Conservation (phyloP, 2,113 vertebrate genomes). For the Gallinago undulata region DNA sequence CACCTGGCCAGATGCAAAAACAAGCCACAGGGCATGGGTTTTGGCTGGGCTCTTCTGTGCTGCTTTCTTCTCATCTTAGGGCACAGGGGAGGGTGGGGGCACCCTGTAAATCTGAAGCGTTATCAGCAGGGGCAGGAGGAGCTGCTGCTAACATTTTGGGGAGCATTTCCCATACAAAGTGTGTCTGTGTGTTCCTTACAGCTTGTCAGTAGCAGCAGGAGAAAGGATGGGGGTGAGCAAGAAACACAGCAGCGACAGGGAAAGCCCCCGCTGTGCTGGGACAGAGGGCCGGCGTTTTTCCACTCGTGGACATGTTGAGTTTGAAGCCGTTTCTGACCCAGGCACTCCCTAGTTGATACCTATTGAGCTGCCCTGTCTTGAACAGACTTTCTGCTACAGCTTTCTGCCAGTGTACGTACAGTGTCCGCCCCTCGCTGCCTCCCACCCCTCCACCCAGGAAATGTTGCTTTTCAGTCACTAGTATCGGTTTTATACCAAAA, state of each 20-base stretch:
- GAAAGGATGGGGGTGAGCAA: background rate
- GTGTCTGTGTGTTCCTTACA: background rate
- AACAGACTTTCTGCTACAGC: background rate
- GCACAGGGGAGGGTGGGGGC: background rate
- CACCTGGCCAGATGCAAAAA: background rate
- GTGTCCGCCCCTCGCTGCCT: background rate
- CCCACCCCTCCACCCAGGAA: rapidly evolving
- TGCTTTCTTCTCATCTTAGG: background rate
- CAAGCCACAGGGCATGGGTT: background rate
- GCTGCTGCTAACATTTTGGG: background rate
- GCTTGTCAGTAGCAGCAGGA: background rate
- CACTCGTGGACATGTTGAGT: rapidly evolving
- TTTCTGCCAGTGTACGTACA: background rate
- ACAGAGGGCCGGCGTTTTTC: background rate
- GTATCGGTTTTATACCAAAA: background rate
- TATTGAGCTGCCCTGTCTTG: rapidly evolving
- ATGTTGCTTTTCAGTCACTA: background rate
- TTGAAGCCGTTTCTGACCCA: background rate
- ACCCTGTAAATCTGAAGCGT: background rate
- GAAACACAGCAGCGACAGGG: background rate
- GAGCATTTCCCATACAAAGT: background rate
- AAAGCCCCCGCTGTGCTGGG: background rate
- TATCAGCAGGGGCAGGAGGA: background rate
- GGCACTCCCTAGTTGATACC: background rate
- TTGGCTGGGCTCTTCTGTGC: background rate